Conservation (phyloP, 2,888 invertebrate species). For the Chaetogeoica ovagalla region DNA sequence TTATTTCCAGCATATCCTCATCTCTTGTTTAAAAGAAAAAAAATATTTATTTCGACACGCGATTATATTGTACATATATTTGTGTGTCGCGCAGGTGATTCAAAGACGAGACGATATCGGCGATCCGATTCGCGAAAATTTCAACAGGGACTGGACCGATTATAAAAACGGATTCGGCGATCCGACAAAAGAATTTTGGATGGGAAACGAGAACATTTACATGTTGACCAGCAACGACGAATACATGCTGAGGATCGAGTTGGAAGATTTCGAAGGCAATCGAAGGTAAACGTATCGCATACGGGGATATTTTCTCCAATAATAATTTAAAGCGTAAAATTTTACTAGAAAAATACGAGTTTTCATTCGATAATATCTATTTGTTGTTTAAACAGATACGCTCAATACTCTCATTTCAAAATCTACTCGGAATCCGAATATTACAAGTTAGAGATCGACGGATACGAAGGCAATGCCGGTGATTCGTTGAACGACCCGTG, state of each 20-base stretch:
- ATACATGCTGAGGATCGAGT: slow-evolving; percentile 81
- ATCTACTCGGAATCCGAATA: slow-evolving; percentile 89
- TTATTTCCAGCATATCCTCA: too few relatives aligned
- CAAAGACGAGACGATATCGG: slow-evolving; percentile 87
- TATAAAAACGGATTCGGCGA: slow-evolving; percentile 93
- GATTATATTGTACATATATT: not conserved
- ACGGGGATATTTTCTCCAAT: too few relatives aligned
- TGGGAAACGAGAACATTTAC: slow-evolving; percentile 91
- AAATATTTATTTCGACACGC: too few relatives aligned
- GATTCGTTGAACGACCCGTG: slow-evolving; percentile 91
- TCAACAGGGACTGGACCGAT: slow-evolving; percentile 89
- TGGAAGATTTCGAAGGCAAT: slow-evolving; percentile 91
- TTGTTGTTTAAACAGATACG: slow-evolving; percentile 68
- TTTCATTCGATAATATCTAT: too few relatives aligned
- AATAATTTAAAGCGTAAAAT: slow-evolving; percentile 8
- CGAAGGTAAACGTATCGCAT: slow-evolving; percentile 68
- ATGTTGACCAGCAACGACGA: slow-evolving; percentile 92
- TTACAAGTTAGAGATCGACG: slow-evolving; percentile 88
- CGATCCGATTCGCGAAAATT: slow-evolving; percentile 78
- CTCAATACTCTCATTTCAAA: slow-evolving; percentile 89
- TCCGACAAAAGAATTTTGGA: slow-evolving; percentile 87
- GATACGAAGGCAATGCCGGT: slow-evolving; percentile 87
- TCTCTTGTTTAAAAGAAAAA: too few relatives aligned
- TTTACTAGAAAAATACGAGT: too few relatives aligned
- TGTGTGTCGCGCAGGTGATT: slow-evolving; percentile 69